These are phyloP conservation scores for Drosophila neotestacea DNA, from an alignment of 2,888 invertebrate species.

Conservation along the genomic window DNA sequence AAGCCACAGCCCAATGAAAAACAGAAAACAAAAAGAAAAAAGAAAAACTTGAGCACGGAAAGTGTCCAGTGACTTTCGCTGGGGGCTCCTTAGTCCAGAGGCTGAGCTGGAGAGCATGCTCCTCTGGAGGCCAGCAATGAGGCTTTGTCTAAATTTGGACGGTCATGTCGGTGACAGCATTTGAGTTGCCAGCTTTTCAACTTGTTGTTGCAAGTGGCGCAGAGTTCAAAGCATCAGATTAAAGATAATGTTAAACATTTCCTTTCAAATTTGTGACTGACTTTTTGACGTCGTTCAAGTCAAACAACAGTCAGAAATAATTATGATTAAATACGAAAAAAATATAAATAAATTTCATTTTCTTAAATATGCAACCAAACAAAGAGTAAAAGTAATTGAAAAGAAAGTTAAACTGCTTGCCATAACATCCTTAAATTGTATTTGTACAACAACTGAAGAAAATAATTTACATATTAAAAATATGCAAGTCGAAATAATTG, in stretches of 20 bases:
- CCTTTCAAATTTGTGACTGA: conserved; percentile 73
- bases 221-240: conserved; percentile 76
- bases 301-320: conserved; percentile 40
- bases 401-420: conserved; percentile 1
- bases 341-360: conserved; percentile 40
- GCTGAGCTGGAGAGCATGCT: conserved; percentile 34
- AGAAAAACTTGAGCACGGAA: conserved; percentile 45
- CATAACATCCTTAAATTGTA: neutral
- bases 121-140: conserved; percentile 70
- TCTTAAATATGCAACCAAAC: conserved; percentile 16
- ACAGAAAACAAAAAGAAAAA: conserved; percentile 31
- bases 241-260: conserved; percentile 73
- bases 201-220: conserved; percentile 68
- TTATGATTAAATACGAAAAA: conserved; percentile 38
- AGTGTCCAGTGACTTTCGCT: conserved; percentile 77
- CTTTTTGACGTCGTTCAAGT: conserved; percentile 30
- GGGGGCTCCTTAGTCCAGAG: conserved; percentile 24
- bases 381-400: conserved; percentile 22
- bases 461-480: neutral
- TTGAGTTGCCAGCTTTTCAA: conserved; percentile 69
- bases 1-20: conserved; percentile 37
- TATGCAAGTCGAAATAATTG: too few relatives aligned
- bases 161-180: conserved; percentile 77
- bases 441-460: too few relatives aligned
- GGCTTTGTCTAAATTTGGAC: conserved; percentile 79